Conservation (phyloP, 2,888 invertebrate species). For the Petrolisthes manimaculis region DNA sequence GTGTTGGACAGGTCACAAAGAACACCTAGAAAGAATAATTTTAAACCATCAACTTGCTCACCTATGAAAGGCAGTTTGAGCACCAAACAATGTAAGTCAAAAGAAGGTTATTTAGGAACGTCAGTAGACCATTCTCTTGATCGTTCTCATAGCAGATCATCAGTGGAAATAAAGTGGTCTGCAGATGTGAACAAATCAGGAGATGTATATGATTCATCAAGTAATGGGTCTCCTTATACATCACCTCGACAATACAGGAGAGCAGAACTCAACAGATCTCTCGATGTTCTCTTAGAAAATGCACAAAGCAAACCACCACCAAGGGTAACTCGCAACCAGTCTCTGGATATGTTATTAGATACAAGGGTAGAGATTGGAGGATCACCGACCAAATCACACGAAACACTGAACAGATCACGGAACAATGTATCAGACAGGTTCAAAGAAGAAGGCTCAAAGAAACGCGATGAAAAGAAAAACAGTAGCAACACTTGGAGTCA, state of each 20-base stretch:
- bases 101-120: neutral
- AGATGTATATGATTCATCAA: no score
- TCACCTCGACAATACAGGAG: constrained; percentile 1
- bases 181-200: neutral
- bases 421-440: neutral
- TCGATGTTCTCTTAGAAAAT: neutral
- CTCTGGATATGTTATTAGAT: neutral
- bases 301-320: neutral
- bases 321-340: neutral
- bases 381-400: neutral
- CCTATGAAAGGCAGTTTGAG: neutral
- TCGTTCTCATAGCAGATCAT: neutral
- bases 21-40: neutral
- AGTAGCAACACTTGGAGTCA: neutral
- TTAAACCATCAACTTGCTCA: neutral
- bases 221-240: neutral
- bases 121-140: neutral
- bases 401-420: neutral
- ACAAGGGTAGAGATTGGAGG: neutral
- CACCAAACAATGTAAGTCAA: neutral
- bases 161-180: neutral
- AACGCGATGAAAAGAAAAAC: neutral
- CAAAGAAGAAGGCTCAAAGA: neutral
- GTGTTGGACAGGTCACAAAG: neutral
- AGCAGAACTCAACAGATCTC: neutral